Evolutionary conservation across 2,797 vertebrate species (phyloP).

Genomic region (Chiloscyllium punctatum): DNA sequence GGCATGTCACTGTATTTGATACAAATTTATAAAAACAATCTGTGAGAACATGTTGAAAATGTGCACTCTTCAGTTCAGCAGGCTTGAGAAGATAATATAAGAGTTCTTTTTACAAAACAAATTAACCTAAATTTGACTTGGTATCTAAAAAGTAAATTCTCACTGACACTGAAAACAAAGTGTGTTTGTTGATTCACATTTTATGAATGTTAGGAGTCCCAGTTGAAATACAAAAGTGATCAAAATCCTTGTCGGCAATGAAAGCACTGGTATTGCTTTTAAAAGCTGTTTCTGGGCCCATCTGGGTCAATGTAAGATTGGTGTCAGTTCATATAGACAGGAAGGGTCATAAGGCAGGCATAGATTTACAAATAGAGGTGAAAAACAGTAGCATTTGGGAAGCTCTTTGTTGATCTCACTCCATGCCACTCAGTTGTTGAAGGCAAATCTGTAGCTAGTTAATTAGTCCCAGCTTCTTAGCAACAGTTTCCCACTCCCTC

Average conservation of each 20-base stretch:
- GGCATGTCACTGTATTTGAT: not conserved
- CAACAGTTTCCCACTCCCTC: constrained; percentile 5
- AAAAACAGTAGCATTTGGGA: constrained; percentile 15
- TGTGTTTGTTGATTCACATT: not conserved
- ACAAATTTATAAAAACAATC: constrained; percentile 16
- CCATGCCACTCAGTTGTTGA: constrained; percentile 1
- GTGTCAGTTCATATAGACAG: not conserved
- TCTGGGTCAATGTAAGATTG: constrained; percentile 33
- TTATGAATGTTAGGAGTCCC: not conserved
- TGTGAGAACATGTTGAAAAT: constrained; percentile 8
- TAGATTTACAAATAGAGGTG: not conserved
- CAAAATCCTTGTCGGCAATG: not conserved
- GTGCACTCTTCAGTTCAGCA: not conserved
- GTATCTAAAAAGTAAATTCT: constrained; percentile 13
- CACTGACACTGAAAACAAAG: not conserved
- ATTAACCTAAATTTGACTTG: constrained; percentile 1
- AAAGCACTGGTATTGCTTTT: not conserved
- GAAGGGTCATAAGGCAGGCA: constrained; percentile 10
- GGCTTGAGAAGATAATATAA: not conserved
- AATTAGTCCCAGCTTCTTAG: constrained; percentile 1
- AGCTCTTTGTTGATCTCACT: not conserved
- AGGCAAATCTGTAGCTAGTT: constrained; percentile 7
- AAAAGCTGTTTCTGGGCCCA: not conserved
- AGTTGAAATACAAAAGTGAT: not conserved
- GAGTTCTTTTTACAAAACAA: not conserved